phyloP scores from a whole-genome alignment of 2,888 invertebrate genomes.

The Pyralis farinalis region DNA sequence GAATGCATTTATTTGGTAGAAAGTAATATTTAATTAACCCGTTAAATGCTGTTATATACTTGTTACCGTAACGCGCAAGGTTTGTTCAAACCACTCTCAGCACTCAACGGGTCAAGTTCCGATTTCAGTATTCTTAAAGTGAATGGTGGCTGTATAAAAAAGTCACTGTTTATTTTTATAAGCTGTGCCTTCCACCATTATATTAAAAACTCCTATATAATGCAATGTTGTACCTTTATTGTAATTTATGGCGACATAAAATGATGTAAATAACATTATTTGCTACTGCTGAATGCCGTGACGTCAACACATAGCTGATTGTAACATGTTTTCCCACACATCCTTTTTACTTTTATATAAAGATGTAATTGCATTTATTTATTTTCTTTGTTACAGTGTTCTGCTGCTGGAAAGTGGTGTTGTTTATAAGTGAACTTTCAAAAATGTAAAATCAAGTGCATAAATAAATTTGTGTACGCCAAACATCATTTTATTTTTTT shows the following conservation, averaged over 20 bases:
- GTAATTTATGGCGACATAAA: constrained; percentile 9
- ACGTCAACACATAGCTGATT: constrained; percentile 56
- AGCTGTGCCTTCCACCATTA: too few relatives aligned
- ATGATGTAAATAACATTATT: constrained; percentile 68
- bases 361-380: constrained; percentile 3
- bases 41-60: too few relatives aligned
- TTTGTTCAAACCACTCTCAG: too few relatives aligned
- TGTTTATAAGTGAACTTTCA: constrained; percentile 69
- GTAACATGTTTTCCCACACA: neutral
- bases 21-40: too few relatives aligned
- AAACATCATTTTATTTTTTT: constrained; percentile 28
- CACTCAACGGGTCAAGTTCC: too few relatives aligned
- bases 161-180: too few relatives aligned
- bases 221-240: too few relatives aligned
- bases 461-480: constrained; percentile 64
- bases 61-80: too few relatives aligned
- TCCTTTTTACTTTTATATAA: constrained; percentile 2
- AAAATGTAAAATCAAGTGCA: constrained; percentile 65
- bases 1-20: too few relatives aligned
- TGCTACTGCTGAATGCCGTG: constrained; percentile 79
- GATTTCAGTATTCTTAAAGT: too few relatives aligned
- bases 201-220: too few relatives aligned
- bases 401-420: constrained; percentile 57
- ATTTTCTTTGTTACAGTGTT: constrained; percentile 64
- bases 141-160: too few relatives aligned